Percentiles rank a stretch among this genome's conserved stretches.
These are phyloP conservation scores for Himalopsyche phryganea DNA, from an alignment of 1,140 invertebrate species.

Conservation along the genomic window DNA sequence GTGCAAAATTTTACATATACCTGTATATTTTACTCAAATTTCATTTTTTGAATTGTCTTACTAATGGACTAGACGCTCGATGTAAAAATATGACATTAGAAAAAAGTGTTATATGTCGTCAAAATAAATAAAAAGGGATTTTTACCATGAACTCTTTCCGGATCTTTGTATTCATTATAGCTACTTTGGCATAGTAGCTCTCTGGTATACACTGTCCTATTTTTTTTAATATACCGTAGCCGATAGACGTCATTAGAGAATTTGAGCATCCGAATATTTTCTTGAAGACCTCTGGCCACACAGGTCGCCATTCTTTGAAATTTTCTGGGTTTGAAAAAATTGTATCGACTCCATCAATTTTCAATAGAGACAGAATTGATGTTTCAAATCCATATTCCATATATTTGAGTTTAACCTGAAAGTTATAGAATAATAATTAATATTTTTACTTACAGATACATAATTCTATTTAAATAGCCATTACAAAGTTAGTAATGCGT, in stretches of 20 bases:
- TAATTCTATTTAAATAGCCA: no score
- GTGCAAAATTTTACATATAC: no score
- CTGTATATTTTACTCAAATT: no score
- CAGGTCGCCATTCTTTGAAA: conserved; percentile 54
- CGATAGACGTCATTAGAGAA: conserved; percentile 54
- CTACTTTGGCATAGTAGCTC: conserved; percentile 50
- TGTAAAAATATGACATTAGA: no score
- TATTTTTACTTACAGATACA: no score
- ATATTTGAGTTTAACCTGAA: conserved; percentile 54
- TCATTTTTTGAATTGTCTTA: no score
- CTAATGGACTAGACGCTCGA: no score
- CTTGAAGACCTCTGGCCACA: conserved; percentile 55
- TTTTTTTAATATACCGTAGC: conserved; percentile 55
- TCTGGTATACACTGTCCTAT: conserved; percentile 48
- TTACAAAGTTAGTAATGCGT: no score
- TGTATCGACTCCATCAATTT: conserved; percentile 57
- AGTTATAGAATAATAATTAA: no score
- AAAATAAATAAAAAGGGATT: no score
- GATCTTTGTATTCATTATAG: conserved; percentile 52
- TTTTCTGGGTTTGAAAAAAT: conserved; percentile 58
- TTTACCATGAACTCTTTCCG: conserved; percentile 57
- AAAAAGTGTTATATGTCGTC: no score
- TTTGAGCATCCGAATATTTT: conserved; percentile 55
- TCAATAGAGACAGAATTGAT: conserved; percentile 53
- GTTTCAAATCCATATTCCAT: conserved; percentile 61